Percentiles rank a stretch among this genome's conserved stretches.
These are phyloP conservation scores for Cotesia glomerata DNA, from an alignment of 1,140 invertebrate species.

Conservation along the genomic window DNA sequence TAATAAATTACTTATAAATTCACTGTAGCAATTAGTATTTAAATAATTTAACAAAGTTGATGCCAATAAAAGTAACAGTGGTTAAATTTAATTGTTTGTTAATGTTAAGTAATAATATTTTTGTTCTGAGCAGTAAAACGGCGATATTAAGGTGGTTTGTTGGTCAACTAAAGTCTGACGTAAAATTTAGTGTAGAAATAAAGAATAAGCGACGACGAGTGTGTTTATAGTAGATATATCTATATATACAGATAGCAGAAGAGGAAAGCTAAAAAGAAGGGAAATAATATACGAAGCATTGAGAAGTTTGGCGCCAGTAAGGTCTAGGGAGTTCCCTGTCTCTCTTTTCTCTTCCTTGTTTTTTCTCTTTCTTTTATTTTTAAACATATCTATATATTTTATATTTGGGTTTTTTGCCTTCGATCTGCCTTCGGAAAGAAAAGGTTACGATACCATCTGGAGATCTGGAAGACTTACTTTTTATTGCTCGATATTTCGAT, in stretches of 20 bases:
- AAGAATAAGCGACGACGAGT: not conserved
- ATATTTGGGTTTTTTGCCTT: not conserved
- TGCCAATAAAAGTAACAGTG: no score
- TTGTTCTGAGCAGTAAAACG: no score
- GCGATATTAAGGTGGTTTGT: no score
- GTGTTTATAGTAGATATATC: not conserved
- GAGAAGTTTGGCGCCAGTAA: slow-evolving; percentile 21
- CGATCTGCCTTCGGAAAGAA: slow-evolving; percentile 9
- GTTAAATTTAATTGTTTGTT: no score
- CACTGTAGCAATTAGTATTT: no score
- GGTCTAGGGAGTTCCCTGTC: not conserved
- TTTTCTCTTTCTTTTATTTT: not conserved
- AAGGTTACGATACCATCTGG: slow-evolving; percentile 45
- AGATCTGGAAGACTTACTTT: slow-evolving; percentile 48
- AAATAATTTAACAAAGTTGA: no score
- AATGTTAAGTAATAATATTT: no score
- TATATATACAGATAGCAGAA: not conserved
- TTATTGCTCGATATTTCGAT: slow-evolving; percentile 60
- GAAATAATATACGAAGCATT: slow-evolving; percentile 29
- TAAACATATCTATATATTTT: no score
- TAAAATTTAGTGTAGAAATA: not conserved
- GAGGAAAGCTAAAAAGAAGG: slow-evolving; percentile 10
- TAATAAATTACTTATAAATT: no score
- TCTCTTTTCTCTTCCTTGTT: slow-evolving; percentile 11
- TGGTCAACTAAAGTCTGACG: no score